Evolutionary conservation across 2,797 vertebrate genomes (phyloP), one percentile per base, ranked within the genome.

Genomic region (Sardinella longiceps): DNA sequence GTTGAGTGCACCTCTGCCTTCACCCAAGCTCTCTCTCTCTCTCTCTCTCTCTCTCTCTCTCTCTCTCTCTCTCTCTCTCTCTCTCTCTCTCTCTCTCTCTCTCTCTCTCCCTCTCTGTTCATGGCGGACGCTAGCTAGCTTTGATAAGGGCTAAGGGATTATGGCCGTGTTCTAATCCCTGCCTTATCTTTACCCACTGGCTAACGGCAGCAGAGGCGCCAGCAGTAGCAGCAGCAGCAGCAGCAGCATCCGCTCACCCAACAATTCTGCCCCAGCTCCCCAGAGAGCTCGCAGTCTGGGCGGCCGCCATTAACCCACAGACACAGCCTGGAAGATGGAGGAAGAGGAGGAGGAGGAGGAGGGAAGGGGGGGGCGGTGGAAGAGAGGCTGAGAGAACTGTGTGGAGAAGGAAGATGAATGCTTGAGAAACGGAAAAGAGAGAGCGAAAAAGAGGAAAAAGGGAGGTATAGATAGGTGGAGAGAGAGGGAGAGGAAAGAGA

Each of bases 61-160:
- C 87, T 88, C 81, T 84, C 70, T 89, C 88, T 81, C 48, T 45
- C 85, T 85, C 87, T 46, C 66, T 51, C 77, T 84, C 39, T 9
- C 85, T 82, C 85, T 89, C 84, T 81, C 23, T 63, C n/a, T 63
- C 58, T 25, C 25, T 25, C 25, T n/a, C 25, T 25, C n/a, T 63
- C 25, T 7, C 10, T 10, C 25, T 11, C n/a, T 28, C 60, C 10
- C 63, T 70, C 63, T 70, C 63, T 70, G 63, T 25, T 63, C 9
- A 28, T 45, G 83, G 87, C 77, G 90, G 88, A 89, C 91, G 92
- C 92, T 94, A 91, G 92, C 92, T 94, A 91, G 88, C 93, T 95
- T 95, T 95, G 93, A 94, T 94, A 94, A 93, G 92, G 91, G 92
- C 92, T 94, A 94, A 94, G 92, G 92, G 92, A 95, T 95, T 95